Base-by-base conservation (phyloP, 1,140 invertebrate species). In the Pteromalus puparum region DNA sequence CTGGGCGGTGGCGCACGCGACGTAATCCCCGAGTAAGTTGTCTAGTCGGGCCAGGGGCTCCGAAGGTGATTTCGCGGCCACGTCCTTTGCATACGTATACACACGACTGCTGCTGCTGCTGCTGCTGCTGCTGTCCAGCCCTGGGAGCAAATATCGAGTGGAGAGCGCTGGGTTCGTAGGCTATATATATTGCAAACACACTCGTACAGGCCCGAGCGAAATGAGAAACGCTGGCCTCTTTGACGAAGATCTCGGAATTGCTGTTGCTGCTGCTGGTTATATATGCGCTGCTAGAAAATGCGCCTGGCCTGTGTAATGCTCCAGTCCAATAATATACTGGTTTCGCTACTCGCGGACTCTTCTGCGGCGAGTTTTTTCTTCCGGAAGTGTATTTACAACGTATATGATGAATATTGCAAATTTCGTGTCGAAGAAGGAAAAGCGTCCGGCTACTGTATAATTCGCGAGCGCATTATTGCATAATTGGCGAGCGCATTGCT, bases 141-240 rank as follows among this genome's bases (percentile, higher is more conserved):
- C 67, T 15, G 15, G 53, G 53, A 48, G 67, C 67, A 81, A 81
- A 81, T 72, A 72, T 72, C 28, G 78, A 48, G 78, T 21, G 24
- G 18, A 61, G 53, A 2, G 53, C 34, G 2, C 2, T 34, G 21
- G 4, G 7, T n/a, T n/a, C 38, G 38, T 1, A 5, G 53, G 53
- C 6, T 61, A 61, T 61, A 61, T 7, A n/a, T 61, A n/a, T 7
- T 42, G 38, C 53, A 61, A 7, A 21, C 21, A 61, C 53, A 61
- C 46, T 15, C 46, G 18, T 21, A 61, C 21, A 61, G 30, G 30
- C 1, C 48, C 46, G 46, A 30, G 24, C 38, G 6, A 72, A 81
- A 81, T 81, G 78, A 81, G 78, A 72, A 81, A 81, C 46, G 78
- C 34, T 46, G 46, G 68, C 28, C 80, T 73, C 80, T 81, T 81